These are phyloP conservation scores for Escarpia spicata DNA, from an alignment of 2,888 invertebrate species.

Conservation along the genomic window DNA sequence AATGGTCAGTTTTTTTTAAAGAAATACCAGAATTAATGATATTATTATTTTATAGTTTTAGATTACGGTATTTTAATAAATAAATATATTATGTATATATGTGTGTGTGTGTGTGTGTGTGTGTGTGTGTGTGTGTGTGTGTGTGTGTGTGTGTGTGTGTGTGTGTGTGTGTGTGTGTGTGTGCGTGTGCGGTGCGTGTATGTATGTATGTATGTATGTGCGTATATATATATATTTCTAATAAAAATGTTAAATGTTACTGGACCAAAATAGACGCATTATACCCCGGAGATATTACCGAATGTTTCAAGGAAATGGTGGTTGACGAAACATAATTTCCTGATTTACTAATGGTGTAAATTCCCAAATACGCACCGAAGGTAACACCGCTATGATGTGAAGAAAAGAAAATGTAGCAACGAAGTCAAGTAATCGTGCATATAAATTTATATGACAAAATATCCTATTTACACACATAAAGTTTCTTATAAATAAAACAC, in stretches of 20 bases:
- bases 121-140: not conserved
- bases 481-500: not conserved
- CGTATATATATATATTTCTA: slow-evolving; percentile 18
- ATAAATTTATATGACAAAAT: not conserved
- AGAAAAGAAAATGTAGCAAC: not conserved
- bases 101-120: not conserved
- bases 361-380: not conserved
- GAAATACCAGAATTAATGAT: no score
- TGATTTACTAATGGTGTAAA: not conserved
- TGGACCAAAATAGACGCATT: not conserved
- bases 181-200: not conserved
- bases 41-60: not conserved
- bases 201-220: not conserved
- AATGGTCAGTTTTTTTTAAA: no score
- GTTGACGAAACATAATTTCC: not conserved
- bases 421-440: not conserved
- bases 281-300: no score
- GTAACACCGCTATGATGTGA: no score
- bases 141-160: not conserved
- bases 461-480: slow-evolving; percentile 13
- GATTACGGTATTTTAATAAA: not conserved
- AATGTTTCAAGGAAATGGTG: not conserved
- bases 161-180: not conserved
- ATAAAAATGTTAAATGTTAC: not conserved
- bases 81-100: not conserved